phyloP scores from a whole-genome alignment of 2,797 vertebrate species.

The Apogon hyalosoma region DNA sequence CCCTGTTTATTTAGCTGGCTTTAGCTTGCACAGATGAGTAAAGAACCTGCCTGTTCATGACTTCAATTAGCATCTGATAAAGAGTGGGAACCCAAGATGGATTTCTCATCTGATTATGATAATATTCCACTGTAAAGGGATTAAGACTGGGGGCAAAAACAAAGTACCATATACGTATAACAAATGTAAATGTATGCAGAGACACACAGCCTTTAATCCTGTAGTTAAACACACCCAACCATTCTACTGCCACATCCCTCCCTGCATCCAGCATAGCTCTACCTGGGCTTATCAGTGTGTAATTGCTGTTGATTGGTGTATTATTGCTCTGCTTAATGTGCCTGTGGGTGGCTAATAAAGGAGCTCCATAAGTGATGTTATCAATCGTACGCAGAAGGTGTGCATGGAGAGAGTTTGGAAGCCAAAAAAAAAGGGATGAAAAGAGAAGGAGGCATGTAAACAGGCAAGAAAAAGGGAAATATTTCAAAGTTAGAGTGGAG shows the following conservation, averaged over 20 bases:
- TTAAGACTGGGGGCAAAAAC: constrained; percentile 45
- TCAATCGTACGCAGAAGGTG: constrained; percentile 73
- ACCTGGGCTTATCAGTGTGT: constrained; percentile 73
- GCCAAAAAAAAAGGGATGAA: constrained; percentile 9
- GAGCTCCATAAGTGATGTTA: constrained; percentile 76
- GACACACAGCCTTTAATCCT: constrained; percentile 60
- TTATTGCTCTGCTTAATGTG: constrained; percentile 78
- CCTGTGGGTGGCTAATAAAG: constrained; percentile 81
- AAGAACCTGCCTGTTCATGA: constrained; percentile 39
- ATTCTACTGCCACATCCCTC: constrained; percentile 48
- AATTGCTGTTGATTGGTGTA: constrained; percentile 83
- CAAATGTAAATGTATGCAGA: constrained; percentile 53
- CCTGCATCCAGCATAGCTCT: constrained; percentile 60
- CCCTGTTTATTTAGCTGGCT: constrained; percentile 37
- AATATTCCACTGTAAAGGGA: constrained; percentile 45
- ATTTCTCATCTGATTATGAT: constrained; percentile 66
- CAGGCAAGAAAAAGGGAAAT: not conserved
- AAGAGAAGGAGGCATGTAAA: constrained; percentile 15
- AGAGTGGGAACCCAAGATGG: constrained; percentile 40
- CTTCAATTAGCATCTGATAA: constrained; percentile 66
- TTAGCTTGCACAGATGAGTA: constrained; percentile 36
- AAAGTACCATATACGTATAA: constrained; percentile 33
- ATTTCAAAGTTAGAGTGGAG: constrained; percentile 10
- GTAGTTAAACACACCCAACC: constrained; percentile 53
- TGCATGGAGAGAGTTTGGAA: constrained; percentile 57